Evolutionary conservation across 2,797 vertebrate species (phyloP).

Genomic region (Echeneis naucrates): DNA sequence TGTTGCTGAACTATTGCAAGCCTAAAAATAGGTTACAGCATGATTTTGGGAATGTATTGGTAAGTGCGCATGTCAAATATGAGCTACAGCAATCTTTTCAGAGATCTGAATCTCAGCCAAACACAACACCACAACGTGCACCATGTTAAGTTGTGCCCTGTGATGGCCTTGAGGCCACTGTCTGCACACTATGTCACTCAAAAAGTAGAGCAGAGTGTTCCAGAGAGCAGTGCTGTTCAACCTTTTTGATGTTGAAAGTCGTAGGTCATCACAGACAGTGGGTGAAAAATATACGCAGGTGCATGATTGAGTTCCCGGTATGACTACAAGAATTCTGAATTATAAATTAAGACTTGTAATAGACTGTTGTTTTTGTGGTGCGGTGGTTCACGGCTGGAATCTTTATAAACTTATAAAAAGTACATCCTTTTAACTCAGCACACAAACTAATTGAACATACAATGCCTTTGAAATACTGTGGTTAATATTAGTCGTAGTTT

Average conservation of each 20-base stretch:
- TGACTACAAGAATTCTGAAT: not conserved
- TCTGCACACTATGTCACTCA: constrained; percentile 30
- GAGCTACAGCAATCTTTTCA: not conserved
- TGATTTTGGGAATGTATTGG: constrained; percentile 6
- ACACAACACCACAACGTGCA: not conserved
- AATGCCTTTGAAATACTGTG: too few relatives aligned
- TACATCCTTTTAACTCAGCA: too few relatives aligned
- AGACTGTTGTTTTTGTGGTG: not conserved
- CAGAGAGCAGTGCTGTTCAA: constrained; percentile 10
- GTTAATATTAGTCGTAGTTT: too few relatives aligned
- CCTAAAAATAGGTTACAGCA: constrained; percentile 21
- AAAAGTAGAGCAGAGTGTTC: constrained; percentile 43
- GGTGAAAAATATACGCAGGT: not conserved
- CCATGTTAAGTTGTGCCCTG: constrained; percentile 1
- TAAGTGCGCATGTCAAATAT: constrained; percentile 7
- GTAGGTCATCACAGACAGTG: not conserved
- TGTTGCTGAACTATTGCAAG: constrained; percentile 21
- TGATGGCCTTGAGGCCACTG: constrained; percentile 53
- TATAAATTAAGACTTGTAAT: not conserved
- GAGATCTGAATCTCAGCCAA: not conserved
- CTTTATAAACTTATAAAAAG: not conserved
- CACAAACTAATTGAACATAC: too few relatives aligned
- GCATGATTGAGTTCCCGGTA: not conserved
- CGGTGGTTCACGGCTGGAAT: not conserved
- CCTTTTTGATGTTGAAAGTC: constrained; percentile 41